Percentiles rank a stretch among this genome's conserved stretches.
These are phyloP conservation scores for Delichon dasypus DNA, from an alignment of 2,797 vertebrate species.

Conservation along the genomic window DNA sequence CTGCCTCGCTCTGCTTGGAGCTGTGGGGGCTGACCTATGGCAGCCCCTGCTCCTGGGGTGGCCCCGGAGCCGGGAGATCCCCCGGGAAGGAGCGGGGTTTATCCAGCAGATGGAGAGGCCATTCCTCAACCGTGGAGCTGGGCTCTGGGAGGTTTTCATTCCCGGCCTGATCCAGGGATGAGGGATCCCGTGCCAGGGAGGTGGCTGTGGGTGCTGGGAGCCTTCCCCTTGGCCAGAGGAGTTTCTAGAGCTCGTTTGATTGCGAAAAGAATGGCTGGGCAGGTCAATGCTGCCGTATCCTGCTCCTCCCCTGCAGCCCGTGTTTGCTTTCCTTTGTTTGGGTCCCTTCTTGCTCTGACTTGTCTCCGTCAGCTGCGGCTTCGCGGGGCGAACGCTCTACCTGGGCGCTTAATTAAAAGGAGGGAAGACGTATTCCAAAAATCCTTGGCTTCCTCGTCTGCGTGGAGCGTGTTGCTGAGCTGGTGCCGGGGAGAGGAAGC, in stretches of 20 bases:
- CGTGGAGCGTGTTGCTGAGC: background rate
- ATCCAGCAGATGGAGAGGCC: background rate
- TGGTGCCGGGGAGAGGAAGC: constrained; percentile 27
- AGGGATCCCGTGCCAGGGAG: background rate
- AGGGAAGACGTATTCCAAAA: background rate
- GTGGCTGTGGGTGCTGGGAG: background rate
- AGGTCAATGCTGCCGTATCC: constrained; percentile 21
- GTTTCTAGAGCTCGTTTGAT: background rate
- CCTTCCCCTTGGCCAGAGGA: background rate
- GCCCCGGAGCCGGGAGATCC: accelerated
- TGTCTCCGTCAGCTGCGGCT: background rate
- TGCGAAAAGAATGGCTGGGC: constrained; percentile 15
- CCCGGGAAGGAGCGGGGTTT: accelerated
- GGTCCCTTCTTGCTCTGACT: constrained; percentile 34
- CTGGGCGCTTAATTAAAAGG: background rate
- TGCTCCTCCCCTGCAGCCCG: constrained; percentile 14
- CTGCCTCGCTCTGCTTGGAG: accelerated
- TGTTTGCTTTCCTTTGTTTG: constrained; percentile 41
- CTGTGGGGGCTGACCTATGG: background rate
- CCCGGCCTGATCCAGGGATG: accelerated
- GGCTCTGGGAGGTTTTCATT: background rate
- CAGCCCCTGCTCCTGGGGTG: background rate
- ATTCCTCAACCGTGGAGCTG: background rate
- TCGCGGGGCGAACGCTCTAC: background rate
- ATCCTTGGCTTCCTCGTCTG: background rate